phyloP scores from a whole-genome alignment of 2,113 vertebrate genomes.

The Morone chrysops region DNA sequence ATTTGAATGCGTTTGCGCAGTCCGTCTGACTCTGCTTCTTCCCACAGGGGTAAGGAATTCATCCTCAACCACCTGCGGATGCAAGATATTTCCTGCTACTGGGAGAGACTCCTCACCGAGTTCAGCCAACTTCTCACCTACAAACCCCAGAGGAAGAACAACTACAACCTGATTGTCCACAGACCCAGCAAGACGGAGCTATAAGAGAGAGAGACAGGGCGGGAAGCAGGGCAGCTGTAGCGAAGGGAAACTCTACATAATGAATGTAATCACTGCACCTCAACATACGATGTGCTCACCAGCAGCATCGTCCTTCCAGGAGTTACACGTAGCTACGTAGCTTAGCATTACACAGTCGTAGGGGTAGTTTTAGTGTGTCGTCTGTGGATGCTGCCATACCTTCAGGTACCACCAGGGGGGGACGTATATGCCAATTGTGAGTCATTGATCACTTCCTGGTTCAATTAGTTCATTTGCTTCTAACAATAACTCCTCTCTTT shows the following conservation, averaged over 20 bases:
- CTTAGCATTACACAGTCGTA: background rate
- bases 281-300: background rate
- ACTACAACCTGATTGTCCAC: slow-evolving; percentile 86
- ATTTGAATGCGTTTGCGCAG: background rate
- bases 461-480: background rate
- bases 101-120: slow-evolving; percentile 90
- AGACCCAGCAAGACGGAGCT: slow-evolving; percentile 88
- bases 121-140: slow-evolving; percentile 90
- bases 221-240: background rate
- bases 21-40: slow-evolving; percentile 37
- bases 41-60: slow-evolving; percentile 90
- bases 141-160: slow-evolving; percentile 85
- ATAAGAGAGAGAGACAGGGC: slow-evolving; percentile 58
- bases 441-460: slow-evolving; percentile 1
- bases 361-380: background rate
- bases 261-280: slow-evolving; percentile 37
- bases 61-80: slow-evolving; percentile 91
- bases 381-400: background rate
- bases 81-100: slow-evolving; percentile 95
- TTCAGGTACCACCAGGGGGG: slow-evolving; percentile 20
- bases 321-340: background rate
- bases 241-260: slow-evolving; percentile 1
- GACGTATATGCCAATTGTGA: background rate
- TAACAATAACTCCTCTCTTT: background rate
- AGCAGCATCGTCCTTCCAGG: background rate